Evolutionary conservation across 2,113 vertebrate genomes (phyloP).

Genomic region (Sarotherodon lohbergeri): DNA sequence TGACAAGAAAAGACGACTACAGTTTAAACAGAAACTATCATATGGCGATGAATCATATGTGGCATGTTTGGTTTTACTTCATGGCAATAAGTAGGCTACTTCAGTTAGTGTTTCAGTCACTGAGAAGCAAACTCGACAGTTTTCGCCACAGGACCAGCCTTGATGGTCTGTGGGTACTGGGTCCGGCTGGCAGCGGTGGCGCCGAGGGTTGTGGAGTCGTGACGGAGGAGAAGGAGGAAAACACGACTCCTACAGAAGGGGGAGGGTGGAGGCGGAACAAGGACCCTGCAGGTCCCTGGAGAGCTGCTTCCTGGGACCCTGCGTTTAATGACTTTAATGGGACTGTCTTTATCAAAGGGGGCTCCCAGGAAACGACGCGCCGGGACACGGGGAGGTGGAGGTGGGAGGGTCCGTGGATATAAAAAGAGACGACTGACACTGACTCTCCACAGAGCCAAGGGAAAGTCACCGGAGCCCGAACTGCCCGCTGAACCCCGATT

Average conservation of each 20-base stretch:
- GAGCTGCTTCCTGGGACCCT: conserved; percentile 1
- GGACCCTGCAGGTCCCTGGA: conserved; percentile 6
- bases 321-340: background rate
- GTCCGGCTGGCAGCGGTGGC: background rate
- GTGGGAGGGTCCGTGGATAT: background rate
- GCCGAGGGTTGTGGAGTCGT: background rate
- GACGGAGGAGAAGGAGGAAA: conserved; percentile 27
- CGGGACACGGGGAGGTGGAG: background rate
- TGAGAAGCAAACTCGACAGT: background rate
- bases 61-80: background rate
- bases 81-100: fast-evolving
- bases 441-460: background rate
- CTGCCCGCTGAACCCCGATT: background rate
- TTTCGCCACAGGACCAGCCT: background rate
- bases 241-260: conserved; percentile 16
- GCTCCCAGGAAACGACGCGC: conserved; percentile 39
- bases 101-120: background rate
- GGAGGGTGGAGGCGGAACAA: background rate
- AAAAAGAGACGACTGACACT: background rate
- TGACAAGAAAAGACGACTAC: background rate
- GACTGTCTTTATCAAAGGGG: background rate
- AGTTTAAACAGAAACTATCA: background rate
- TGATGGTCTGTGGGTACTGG: background rate
- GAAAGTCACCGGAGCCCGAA: background rate
- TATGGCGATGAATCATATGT: background rate